These are phyloP conservation scores for Anadara kagoshimensis DNA, from an alignment of 1,140 invertebrate species.

Conservation along the genomic window DNA sequence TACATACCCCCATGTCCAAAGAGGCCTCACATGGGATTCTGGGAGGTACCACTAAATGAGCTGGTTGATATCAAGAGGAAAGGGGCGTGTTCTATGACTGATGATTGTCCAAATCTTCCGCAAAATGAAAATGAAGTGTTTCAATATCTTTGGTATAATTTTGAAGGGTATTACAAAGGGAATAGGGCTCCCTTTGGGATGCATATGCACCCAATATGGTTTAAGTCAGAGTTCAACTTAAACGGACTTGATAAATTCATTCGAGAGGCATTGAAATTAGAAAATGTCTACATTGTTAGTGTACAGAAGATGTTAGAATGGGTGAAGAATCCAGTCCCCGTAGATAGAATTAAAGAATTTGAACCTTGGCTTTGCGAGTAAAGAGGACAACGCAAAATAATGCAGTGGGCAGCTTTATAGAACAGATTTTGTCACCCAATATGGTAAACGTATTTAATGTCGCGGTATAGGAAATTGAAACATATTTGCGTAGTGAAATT, in stretches of 20 bases:
- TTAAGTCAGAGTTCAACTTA: conserved; percentile 51
- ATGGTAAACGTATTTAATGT: too few species aligned
- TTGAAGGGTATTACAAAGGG: conserved; percentile 46
- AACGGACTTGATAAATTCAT: conserved; percentile 50
- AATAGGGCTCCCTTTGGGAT: conserved; percentile 56
- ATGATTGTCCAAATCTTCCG: conserved; percentile 34
- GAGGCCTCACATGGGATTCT: conserved; percentile 38
- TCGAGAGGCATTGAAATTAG: conserved; percentile 33
- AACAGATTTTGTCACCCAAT: too few species aligned
- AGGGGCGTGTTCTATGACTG: conserved; percentile 43
- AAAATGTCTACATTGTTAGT: conserved; percentile 53
- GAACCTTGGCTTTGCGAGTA: neutral
- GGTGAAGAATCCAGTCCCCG: conserved; percentile 41
- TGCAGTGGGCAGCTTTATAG: too few species aligned
- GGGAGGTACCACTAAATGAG: conserved; percentile 57
- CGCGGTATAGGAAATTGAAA: too few species aligned
- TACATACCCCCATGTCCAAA: conserved; percentile 42
- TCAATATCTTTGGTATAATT: conserved; percentile 54
- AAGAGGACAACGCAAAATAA: too few species aligned
- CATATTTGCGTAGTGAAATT: too few species aligned
- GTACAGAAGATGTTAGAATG: conserved; percentile 49
- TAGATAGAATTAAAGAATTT: conserved; percentile 6
- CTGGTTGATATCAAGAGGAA: conserved; percentile 25
- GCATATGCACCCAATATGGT: conserved; percentile 56
- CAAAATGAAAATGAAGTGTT: conserved; percentile 40